Base-by-base conservation (phyloP, 1,140 invertebrate genomes). In the Apolygus lucorum region DNA sequence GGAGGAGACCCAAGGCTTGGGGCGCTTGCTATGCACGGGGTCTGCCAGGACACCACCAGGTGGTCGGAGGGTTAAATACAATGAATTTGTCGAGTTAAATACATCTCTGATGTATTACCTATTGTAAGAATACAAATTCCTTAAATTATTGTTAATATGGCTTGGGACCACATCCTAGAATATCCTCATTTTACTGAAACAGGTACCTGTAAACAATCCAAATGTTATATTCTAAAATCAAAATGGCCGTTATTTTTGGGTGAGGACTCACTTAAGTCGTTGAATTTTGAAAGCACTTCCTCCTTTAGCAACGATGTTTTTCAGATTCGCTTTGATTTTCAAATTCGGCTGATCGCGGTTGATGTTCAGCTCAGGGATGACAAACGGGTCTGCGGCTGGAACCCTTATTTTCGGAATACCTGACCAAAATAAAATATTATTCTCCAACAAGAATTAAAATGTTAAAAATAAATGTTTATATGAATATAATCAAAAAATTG, bases 401-500 rank as follows among this genome's bases (percentile, higher is more conserved):
- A 88, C 75, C 70, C 84, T 84, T 17, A 88, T 78, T 70, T 86
- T 82, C 0, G 85, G 84, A 14, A 88, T 85, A 1, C 88, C 88
- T 75, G 54, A 13, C 62, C 22, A 69, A 67, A 28, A 67, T 2
- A 29, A 24, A 65, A 26, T 13, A 65, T 8, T n/a, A 65, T 13
- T 63, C 59, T 11, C n/a, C 4, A 63, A 11, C 59, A 21, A 4
- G 21, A 22, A 63, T 63, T 21, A 63, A 63, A 8, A 8, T 72
- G 0, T 84, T 76, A 0, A 87, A 87, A 1, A 88, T 75, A 73
- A 84, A 84, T 22, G 88, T 77, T 70, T 86, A 82, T 0, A 85
- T 83, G 2, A 88, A 84, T 1, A 71, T 71, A 72, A 34, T n/a
- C n/a, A n/a, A n/a, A n/a, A n/a, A n/a, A n/a, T n/a, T n/a, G n/a